phyloP scores from a whole-genome alignment of 2,888 invertebrate species.

The Orthosia gracilis region DNA sequence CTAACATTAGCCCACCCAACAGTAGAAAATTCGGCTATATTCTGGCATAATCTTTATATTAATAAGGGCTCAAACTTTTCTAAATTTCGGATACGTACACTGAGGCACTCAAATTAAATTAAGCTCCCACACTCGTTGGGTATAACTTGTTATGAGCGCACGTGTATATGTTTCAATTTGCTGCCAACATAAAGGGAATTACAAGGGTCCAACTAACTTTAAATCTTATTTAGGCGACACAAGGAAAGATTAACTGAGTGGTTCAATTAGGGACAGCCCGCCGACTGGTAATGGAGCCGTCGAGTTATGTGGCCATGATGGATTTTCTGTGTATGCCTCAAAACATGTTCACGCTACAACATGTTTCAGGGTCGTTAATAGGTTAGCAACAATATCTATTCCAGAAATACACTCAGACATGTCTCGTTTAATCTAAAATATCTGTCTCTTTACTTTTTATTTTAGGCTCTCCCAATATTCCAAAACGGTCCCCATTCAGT shows the following conservation, averaged over 20 bases:
- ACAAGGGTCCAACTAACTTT: conserved; percentile 68
- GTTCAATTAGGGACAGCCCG: conserved; percentile 50
- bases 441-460: conserved; percentile 4
- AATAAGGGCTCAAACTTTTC: conserved; percentile 64
- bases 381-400: conserved; percentile 9
- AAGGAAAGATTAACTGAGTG: conserved; percentile 60
- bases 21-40: conserved; percentile 33
- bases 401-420: conserved; percentile 6
- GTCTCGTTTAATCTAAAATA: conserved; percentile 6
- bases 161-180: conserved; percentile 63
- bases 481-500: conserved; percentile 11
- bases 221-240: conserved; percentile 69
- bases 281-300: conserved; percentile 53
- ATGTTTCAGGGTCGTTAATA: conserved; percentile 38
- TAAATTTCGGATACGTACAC: conserved; percentile 50
- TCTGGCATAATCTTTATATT: conserved; percentile 51
- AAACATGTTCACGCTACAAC: conserved; percentile 39
- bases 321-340: conserved; percentile 59
- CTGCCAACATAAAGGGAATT: conserved; percentile 61
- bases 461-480: conserved; percentile 23
- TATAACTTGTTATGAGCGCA: conserved; percentile 36
- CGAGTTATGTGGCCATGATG: conserved; percentile 55
- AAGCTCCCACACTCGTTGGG: conserved; percentile 47
- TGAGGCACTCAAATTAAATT: conserved; percentile 62
- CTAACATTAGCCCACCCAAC: conserved; percentile 31